Base-by-base conservation (phyloP, 2,888 invertebrate species). In the Hyalella azteca region DNA sequence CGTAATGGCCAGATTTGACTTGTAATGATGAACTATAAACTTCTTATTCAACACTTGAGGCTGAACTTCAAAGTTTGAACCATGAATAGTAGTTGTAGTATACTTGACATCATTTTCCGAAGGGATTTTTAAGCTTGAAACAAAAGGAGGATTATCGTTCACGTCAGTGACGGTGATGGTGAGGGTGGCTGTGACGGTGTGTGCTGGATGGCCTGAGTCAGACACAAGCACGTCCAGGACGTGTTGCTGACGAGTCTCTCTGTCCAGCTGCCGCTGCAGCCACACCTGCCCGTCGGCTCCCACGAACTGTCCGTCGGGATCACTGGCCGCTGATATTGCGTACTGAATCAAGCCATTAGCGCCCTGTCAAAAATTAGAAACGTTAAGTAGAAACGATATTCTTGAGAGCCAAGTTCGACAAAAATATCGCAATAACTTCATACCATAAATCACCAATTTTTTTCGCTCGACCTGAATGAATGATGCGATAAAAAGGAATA, bases 241-340 rank as follows among this genome's bases (percentile, higher is more conserved):
- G 91, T 97, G 97, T 77, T 95, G 90, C 0, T 96, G 95, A 7
- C 96, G 96, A 85, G 96, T 96, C 89, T 98, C 97, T 78, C 97
- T 91, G 88, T 98, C 97, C 81, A 98, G 90, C 11, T 93, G 92
- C 78, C 97, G 91, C 75, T 78, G 80, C 87, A 97, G 96, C 85
- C 95, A 95, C 0, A 97, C 96, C 0, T 95, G 95, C 36, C 97
- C 97, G 88, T 95, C 96, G 85, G 97, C 97, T n/a, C n/a, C n/a
- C 73, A 93, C 93, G 88, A 97, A 97, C 88, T 97, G 97, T 66
- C 97, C 90, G 87, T 95, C 95, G 81, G 96, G 91, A 87, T 97
- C 97, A 3, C 96, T 96, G 19, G 93, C 92, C 85, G 96, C 91
- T 87, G 96, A 96, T 86, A 97, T 97, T n/a, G 94, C 94, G 87